Base-by-base conservation (phyloP, 2,113 vertebrate species). In the Alaudala cheleensis region DNA sequence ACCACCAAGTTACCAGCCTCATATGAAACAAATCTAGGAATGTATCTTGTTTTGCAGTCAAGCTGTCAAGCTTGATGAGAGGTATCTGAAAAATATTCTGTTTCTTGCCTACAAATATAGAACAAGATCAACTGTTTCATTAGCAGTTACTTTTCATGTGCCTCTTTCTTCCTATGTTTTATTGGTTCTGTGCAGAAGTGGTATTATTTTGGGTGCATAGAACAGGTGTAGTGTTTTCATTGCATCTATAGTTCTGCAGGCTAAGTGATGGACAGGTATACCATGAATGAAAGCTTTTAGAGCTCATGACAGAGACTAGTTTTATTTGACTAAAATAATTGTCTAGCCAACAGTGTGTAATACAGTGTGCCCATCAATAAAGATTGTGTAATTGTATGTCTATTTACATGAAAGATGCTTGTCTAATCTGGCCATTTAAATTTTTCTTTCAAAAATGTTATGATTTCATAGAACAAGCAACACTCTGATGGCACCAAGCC, bases 131-230 rank as follows among this genome's bases (percentile, higher is more conserved):
- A 33, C 80, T 81, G 20, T 87, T 93, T 81, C 83, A 76, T 67
- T 79, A 96, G 70, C 17, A 86, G 71, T 25, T 69, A 57, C 57
- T 91, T 93, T 90, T 73, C 62, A 62, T 69, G 67, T 83, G 73
- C 70, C 65, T 85, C 50, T 83, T 94, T 90, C 70, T 92, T 95
- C 72, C 47, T 72, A 40, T 31, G 56, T 91, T 94, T 86, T 61
- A 69, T 42, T 73, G 44, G 24, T 82, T 84, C 56, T 92, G 37
- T 86, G 73, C 53, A 88, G 79, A 90, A 95, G 39, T 39, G 23
- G 40, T 80, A 93, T 78, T 91, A 92, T 93, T 80, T 82, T 87
- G 77, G 70, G 88, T 78, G 95, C 56, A 57, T 79, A 88, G 58
- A 96, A 71, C 15, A 91, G 47, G 33, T 71, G 39, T 54, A 82